These are phyloP conservation scores for Drosophila ficusphila DNA, from an alignment of 1,140 invertebrate species.

Conservation along the genomic window DNA sequence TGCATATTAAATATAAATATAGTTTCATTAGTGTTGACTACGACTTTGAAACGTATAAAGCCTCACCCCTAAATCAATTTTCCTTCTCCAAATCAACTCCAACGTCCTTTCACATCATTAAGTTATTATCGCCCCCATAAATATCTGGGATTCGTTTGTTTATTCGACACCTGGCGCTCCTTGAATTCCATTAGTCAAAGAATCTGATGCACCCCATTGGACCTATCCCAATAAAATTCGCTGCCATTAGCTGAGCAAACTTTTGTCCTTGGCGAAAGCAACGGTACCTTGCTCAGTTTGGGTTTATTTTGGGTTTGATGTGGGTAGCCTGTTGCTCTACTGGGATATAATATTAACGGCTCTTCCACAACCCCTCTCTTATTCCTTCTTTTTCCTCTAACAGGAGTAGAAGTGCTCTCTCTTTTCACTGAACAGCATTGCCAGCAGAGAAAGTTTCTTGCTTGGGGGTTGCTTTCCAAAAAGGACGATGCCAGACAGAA, in stretches of 20 bases:
- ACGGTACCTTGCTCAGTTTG: slow-evolving; percentile 22
- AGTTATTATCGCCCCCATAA: not conserved
- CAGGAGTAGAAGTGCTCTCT: not conserved
- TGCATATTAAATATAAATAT: too few species aligned
- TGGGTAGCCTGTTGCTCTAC: slow-evolving; percentile 58
- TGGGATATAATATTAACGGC: slow-evolving; percentile 16
- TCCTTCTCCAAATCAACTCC: not conserved
- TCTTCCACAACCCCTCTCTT: not conserved
- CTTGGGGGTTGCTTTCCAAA: slow-evolving; percentile 46
- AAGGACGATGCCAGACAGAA: slow-evolving; percentile 46
- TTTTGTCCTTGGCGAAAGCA: slow-evolving; percentile 29
- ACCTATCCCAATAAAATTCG: slow-evolving; percentile 37
- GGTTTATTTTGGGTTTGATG: slow-evolving; percentile 73
- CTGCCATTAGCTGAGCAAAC: slow-evolving; percentile 47
- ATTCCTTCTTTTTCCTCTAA: not conserved
- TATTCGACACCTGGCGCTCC: slow-evolving; percentile 23
- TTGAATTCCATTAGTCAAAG: slow-evolving; percentile 31
- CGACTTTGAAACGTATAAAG: not conserved
- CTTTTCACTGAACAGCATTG: slow-evolving; percentile 39
- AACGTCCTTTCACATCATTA: not conserved
- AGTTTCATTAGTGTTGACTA: too few species aligned
- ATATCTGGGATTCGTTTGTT: slow-evolving; percentile 8
- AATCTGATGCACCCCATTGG: slow-evolving; percentile 11
- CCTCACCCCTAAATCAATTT: not conserved
- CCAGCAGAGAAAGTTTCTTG: slow-evolving; percentile 46